Base-by-base conservation (phyloP, 2,797 vertebrate species). In the Neopelma chrysocephalum region DNA sequence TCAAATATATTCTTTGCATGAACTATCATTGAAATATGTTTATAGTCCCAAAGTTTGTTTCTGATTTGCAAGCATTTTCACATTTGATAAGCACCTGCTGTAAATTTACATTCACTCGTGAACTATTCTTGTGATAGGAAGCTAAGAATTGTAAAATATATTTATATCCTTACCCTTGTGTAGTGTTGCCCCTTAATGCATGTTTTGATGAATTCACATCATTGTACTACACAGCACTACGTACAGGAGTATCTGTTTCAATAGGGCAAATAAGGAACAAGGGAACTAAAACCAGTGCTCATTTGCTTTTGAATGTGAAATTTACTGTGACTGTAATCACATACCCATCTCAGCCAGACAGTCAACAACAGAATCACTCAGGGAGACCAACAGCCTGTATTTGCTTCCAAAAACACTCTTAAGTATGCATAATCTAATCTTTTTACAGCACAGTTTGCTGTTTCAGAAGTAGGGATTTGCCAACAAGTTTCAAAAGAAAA, bases 61-160 rank as follows among this genome's bases (percentile, higher is more conserved):
- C 96, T 96, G 95, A 97, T 97, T 97, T 97, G 97, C 95, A 96
- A 96, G 96, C 93, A 88, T 97, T 97, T 97, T 98, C 97, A 95
- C 94, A 94, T 97, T 96, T 97, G 97, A 96, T 97, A 97, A 98
- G 98, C 97, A 97, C 97, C 97, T 97, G 94, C 95, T 96, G 94
- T 97, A 97, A 97, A 97, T 97, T 96, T 97, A 94, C 96, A 94
- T 95, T 96, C 94, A 95, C 82, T 95, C 71, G 18, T 92, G 92
- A 97, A 95, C 95, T 91, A 69, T 87, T 96, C 97, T 94, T 94
- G 91, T 15, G 89, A 87, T 90, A 40, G 72, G 92, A 95, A 95
- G 96, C 94, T 82, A 87, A 88, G 93, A 94, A 89, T 45, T 96
- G 96, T 96, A 97, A 98, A 97, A 94, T 83, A 95, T 95, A 93